Evolutionary conservation across 2,797 vertebrate species (phyloP).

Genomic region (Rhinella marina): DNA sequence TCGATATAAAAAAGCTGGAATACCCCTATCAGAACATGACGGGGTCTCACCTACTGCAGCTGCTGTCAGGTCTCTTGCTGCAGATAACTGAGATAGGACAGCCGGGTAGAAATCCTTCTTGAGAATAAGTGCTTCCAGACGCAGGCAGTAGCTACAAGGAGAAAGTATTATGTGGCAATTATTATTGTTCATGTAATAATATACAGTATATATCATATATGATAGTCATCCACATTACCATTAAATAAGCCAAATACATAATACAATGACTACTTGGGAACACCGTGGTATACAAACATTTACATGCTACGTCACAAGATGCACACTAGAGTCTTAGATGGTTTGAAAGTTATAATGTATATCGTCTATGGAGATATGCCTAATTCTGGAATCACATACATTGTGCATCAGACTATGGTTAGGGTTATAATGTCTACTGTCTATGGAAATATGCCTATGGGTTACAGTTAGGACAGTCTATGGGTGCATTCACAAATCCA

Average conservation of each 20-base stretch:
- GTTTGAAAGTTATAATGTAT: neutral
- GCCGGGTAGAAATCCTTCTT: slow-evolving; percentile 84
- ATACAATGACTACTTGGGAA: neutral
- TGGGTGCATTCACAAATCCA: too few species aligned
- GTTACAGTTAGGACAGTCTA: too few species aligned
- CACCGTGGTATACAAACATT: neutral
- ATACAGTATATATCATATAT: neutral
- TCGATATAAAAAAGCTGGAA: neutral
- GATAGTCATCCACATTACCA: neutral
- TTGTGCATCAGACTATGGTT: too few species aligned
- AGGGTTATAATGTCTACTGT: too few species aligned
- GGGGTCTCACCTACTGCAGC: slow-evolving; percentile 79
- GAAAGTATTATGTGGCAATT: neutral
- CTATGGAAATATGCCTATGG: too few species aligned
- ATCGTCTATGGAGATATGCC: neutral
- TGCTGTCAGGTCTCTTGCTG: slow-evolving; percentile 82
- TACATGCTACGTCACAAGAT: neutral
- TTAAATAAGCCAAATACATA: neutral
- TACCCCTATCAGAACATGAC: neutral
- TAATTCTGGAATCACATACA: neutral
- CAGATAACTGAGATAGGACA: slow-evolving; percentile 82
- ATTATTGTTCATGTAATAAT: neutral
- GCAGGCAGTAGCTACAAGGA: slow-evolving; percentile 77
- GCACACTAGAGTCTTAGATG: neutral
- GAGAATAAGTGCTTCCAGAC: slow-evolving; percentile 82